Conservation (phyloP, 1,140 invertebrate genomes). For the Brachionus paranguensis region DNA sequence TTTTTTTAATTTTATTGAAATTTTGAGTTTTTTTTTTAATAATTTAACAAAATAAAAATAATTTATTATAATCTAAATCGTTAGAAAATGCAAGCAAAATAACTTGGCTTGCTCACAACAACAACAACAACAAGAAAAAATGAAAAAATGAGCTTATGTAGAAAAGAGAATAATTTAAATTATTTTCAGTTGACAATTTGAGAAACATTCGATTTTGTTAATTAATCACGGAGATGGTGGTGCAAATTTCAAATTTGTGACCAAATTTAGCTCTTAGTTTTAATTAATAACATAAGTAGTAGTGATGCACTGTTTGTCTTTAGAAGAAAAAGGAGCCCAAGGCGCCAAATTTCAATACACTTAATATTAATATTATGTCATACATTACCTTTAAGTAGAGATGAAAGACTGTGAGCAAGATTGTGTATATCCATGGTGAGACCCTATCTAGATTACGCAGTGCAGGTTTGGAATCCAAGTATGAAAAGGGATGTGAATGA, state of each 20-base stretch:
- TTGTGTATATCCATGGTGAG: too few relatives aligned
- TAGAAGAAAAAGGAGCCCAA: neutral
- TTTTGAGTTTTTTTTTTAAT: constrained; percentile 21
- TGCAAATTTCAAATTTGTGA: neutral
- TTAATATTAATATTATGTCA: neutral
- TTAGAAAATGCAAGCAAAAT: neutral
- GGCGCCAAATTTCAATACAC: neutral
- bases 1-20: constrained; percentile 13
- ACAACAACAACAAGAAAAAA: neutral
- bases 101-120: neutral
- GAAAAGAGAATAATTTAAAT: neutral
- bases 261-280: neutral
- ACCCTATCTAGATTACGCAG: too few relatives aligned
- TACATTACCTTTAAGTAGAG: neutral
- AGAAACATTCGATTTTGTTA: neutral
- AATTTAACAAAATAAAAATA: constrained; percentile 29
- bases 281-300: neutral
- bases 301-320: neutral
- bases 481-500: too few relatives aligned
- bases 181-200: constrained; percentile 1
- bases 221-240: constrained; percentile 25
- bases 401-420: too few relatives aligned
- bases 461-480: too few relatives aligned
- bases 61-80: constrained; percentile 32
- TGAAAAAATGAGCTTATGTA: neutral